These are phyloP conservation scores for Dascillus cervinus DNA, from an alignment of 2,888 invertebrate species.

Conservation along the genomic window DNA sequence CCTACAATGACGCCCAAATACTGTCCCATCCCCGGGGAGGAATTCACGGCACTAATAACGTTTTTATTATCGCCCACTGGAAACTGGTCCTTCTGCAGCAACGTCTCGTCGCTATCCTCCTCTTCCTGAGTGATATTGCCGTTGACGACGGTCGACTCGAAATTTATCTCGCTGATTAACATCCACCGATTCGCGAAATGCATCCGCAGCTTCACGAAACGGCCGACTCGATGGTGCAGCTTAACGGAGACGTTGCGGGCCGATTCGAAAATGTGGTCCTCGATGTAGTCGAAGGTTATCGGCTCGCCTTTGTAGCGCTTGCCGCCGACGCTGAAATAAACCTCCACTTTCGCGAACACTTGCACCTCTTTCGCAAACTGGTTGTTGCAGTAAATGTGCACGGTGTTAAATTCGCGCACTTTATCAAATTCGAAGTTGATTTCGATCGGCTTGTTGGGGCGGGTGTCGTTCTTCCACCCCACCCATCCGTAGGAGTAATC, in stretches of 20 bases:
- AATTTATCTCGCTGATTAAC: conserved; percentile 82
- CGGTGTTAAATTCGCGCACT: conserved; percentile 76
- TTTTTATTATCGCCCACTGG: conserved; percentile 26
- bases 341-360: conserved; percentile 73
- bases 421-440: conserved; percentile 78
- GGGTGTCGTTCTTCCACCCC: conserved; percentile 79
- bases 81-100: conserved; percentile 28
- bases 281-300: conserved; percentile 62
- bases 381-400: conserved; percentile 79
- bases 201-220: conserved; percentile 70
- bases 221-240: conserved; percentile 72
- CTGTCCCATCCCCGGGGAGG: conserved; percentile 30
- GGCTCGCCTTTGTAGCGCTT: conserved; percentile 70
- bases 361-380: conserved; percentile 77
- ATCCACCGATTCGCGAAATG: conserved; percentile 80
- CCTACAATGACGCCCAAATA: conserved; percentile 40
- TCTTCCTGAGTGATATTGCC: conserved; percentile 39
- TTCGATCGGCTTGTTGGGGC: conserved; percentile 54
- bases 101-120: conserved; percentile 20
- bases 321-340: conserved; percentile 77
- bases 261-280: conserved; percentile 71
- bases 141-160: conserved; percentile 55
- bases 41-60: conserved; percentile 36
- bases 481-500: conserved; percentile 70
- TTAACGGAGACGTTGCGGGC: conserved; percentile 77